Percentiles rank a stretch among this genome's conserved stretches.
These are phyloP conservation scores for Ovibos moschatus DNA, from an alignment of 2,113 vertebrate genomes.

Conservation along the genomic window DNA sequence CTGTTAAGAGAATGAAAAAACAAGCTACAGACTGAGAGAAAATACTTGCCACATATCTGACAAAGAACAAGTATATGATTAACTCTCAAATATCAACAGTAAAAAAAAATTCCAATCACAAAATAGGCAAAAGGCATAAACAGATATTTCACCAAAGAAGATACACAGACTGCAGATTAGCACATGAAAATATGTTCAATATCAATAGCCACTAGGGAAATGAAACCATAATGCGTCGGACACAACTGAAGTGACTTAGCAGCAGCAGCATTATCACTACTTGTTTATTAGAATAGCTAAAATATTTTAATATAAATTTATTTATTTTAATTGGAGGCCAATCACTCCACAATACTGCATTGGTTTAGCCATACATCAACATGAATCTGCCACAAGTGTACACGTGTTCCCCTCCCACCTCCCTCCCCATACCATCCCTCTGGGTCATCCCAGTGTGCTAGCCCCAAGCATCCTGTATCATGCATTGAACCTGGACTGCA, in stretches of 20 bases:
- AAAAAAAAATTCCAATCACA: not conserved
- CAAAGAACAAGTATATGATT: not conserved
- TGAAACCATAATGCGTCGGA: not conserved
- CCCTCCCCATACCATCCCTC: too few species aligned
- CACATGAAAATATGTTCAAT: not conserved
- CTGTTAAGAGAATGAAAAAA: not conserved
- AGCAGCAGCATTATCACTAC: not conserved
- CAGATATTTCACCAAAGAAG: not conserved
- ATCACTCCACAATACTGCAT: too few species aligned
- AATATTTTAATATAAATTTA: too few species aligned
- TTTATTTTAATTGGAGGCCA: too few species aligned
- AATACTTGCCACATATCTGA: not conserved
- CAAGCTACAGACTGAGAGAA: not conserved
- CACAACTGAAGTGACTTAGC: not conserved
- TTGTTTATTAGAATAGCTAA: not conserved
- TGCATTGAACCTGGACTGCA: too few species aligned
- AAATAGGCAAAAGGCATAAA: not conserved
- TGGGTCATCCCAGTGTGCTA: too few species aligned
- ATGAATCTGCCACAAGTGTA: too few species aligned
- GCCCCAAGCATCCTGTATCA: too few species aligned
- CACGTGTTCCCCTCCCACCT: too few species aligned
- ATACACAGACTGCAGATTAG: not conserved
- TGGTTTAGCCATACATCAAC: too few species aligned
- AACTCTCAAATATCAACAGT: not conserved
- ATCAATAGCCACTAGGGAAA: not conserved